These are phyloP conservation scores for Drosophila rufa DNA, from an alignment of 1,140 invertebrate genomes.

Conservation along the genomic window DNA sequence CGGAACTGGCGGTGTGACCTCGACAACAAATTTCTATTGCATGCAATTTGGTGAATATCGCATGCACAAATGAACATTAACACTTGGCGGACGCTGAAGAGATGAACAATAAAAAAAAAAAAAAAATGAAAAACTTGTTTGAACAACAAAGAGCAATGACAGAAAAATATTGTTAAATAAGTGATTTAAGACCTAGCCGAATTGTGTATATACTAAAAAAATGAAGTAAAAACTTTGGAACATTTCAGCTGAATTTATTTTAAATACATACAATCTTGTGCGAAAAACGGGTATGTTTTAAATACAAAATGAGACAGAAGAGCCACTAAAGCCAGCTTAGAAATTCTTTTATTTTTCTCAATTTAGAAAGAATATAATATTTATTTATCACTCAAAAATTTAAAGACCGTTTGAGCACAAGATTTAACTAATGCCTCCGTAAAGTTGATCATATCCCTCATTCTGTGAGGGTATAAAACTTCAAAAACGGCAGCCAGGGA, in stretches of 20 bases:
- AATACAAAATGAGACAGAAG: too few relatives aligned
- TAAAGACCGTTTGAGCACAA: not conserved
- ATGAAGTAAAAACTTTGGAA: not conserved
- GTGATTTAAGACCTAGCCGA: not conserved
- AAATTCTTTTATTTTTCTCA: not conserved
- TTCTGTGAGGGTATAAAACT: conserved; percentile 37
- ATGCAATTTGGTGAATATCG: conserved; percentile 65
- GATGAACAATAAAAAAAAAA: conserved; percentile 45
- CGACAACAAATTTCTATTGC: conserved; percentile 69
- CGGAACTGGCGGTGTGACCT: conserved; percentile 40
- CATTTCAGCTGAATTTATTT: not conserved
- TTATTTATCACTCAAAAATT: not conserved
- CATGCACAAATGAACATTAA: conserved; percentile 78
- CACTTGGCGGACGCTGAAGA: conserved; percentile 57
- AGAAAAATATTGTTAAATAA: conserved; percentile 36
- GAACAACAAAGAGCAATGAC: conserved; percentile 43
- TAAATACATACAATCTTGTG: too few relatives aligned
- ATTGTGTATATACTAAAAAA: not conserved
- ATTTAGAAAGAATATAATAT: not conserved
- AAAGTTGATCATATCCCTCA: not conserved
- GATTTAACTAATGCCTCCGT: not conserved
- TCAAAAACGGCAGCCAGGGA: conserved; percentile 60
- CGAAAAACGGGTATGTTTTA: too few relatives aligned
- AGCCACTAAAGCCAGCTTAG: not conserved
- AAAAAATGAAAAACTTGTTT: conserved; percentile 52